phyloP scores from a whole-genome alignment of 1,140 invertebrate species.

The Scaptomyza hsui region DNA sequence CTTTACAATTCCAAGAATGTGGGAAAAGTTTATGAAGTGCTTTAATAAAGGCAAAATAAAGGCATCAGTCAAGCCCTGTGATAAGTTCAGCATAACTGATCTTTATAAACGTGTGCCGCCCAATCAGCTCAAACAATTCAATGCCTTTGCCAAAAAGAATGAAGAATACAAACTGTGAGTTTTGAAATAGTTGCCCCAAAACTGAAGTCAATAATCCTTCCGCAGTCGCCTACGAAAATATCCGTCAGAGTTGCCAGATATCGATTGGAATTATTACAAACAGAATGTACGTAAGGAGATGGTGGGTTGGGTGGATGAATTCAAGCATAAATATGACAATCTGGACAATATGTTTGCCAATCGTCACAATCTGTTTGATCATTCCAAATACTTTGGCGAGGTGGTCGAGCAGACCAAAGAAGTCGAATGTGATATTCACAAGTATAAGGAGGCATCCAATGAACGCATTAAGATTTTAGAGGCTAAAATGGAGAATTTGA shows the following conservation, averaged over 20 bases:
- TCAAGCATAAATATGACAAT: constrained; percentile 61
- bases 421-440: constrained; percentile 14
- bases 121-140: constrained; percentile 53
- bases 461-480: constrained; percentile 42
- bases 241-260: constrained; percentile 55
- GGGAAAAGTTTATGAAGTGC: constrained; percentile 57
- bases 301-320: constrained; percentile 53
- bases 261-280: constrained; percentile 70
- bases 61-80: constrained; percentile 11
- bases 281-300: constrained; percentile 57
- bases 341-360: constrained; percentile 58
- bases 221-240: constrained; percentile 56
- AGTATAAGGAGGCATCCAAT: constrained; percentile 56
- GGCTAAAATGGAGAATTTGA: constrained; percentile 18
- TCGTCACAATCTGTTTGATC: constrained; percentile 54
- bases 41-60: constrained; percentile 22
- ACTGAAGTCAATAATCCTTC: not conserved
- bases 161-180: constrained; percentile 63
- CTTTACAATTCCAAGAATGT: constrained; percentile 41
- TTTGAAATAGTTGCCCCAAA: not conserved
- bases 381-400: constrained; percentile 54
- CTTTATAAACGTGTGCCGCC: constrained; percentile 59
- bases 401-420: constrained; percentile 28
- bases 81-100: constrained; percentile 29
- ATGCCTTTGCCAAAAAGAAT: constrained; percentile 44